Base-by-base conservation (phyloP, 2,797 vertebrate genomes). In the Pampus argenteus region DNA sequence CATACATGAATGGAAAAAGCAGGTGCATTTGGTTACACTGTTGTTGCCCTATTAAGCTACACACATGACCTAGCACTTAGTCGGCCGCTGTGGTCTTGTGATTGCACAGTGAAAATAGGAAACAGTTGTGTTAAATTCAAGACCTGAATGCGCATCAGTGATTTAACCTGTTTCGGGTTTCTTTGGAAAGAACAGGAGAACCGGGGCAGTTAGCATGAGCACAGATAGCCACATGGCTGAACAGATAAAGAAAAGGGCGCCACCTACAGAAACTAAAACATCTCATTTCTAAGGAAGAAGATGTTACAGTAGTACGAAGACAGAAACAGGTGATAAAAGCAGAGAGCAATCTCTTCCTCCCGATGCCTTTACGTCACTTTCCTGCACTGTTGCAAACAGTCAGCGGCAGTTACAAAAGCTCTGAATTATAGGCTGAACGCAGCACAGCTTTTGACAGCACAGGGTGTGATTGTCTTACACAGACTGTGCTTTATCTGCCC, bases 381-480 rank as follows among this genome's bases (percentile, higher is more conserved):
- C 9, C 51, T 29, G 6, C 28, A 18, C 34, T 13, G n/a, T 18
- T 54, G 9, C 31, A 25, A 56, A 40, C 48, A 38, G 51, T 65
- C 71, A 51, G 64, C 52, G 2, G 2, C 9, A 25, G 47, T 61
- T 17, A 50, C 14, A 71, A 17, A 71, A 18, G 42, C 22, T 26
- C n/a, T 45, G 28, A 62, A 69, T 75, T 47, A 40, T 1, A 9
- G 14, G 36, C 8, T 54, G 55, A 72, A 23, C n/a, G 34, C 38
- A 15, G 38, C 38, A 17, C 38, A 40, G 38, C 64, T 54, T 71
- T 62, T 58, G 70, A 77, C 74, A 65, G 54, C 4, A 54, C 62
- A 26, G 66, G 29, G 64, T 76, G 74, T 42, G 84, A 78, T 74
- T 50, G 64, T 68, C 63, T 85, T 72, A 51, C 63, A 72, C 22